Base-by-base conservation (phyloP, 2,888 invertebrate species). In the Cryptocephalus primarius region DNA sequence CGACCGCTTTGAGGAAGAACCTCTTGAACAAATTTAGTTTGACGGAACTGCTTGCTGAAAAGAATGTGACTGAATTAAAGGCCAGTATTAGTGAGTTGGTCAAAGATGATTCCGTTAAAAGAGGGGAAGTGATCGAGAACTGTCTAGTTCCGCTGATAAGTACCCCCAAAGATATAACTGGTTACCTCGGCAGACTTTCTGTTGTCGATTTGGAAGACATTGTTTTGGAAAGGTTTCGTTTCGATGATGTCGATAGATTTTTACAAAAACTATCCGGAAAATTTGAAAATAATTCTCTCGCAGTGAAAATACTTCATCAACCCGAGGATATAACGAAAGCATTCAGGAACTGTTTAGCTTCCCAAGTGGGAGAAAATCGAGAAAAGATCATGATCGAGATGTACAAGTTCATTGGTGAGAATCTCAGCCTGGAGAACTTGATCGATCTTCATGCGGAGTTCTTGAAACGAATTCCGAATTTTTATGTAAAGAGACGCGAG, bases 111-210 rank as follows among this genome's bases (percentile, higher is more conserved):
- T 42, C 42, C 8, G 55, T 50, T 45, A 48, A 39, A 10, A 54
- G 47, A 45, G 44, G 52, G 36, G 55, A 58, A 8, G 33, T 60
- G 10, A 8, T 59, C 4, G 49, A 53, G 12, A 48, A 44, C 8
- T 58, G 57, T 40, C 45, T 59, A 9, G 14, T 57, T 22, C 56
- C 58, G 32, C 48, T 55, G n/a, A 46, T 60, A 14, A 45, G 50
- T 42, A 53, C 32, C 36, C 54, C 57, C 1, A 46, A 44, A 39
- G 58, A 58, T 38, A 47, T 60, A 32, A 46, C 41, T 11, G 33
- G 46, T n/a, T 55, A 54, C 40, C 51, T 58, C 36, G 51, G 53
- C 43, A 45, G 39, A 41, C 43, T 60, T 38, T 52, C 55, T 9
- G 42, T 54, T 11, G 50, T 54, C 11, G 47, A 59, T 40, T 44